phyloP scores from a whole-genome alignment of 2,113 vertebrate genomes.

The Procavia capensis region DNA sequence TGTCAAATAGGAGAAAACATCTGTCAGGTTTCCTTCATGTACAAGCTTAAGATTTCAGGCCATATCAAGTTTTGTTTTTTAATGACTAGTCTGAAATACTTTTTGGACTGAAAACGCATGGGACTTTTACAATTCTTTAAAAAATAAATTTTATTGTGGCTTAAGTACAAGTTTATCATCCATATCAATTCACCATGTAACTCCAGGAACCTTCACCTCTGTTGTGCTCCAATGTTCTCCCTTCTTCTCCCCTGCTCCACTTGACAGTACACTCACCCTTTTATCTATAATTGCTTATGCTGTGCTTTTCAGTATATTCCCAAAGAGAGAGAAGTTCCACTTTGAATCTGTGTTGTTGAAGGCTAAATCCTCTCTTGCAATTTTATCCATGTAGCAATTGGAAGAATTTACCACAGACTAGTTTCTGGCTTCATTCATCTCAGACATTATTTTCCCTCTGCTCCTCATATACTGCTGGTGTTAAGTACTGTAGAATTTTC shows the following conservation, averaged over 20 bases:
- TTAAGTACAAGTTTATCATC: no score
- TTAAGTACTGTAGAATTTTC: neutral
- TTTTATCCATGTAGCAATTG: neutral
- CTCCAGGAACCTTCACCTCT: no score
- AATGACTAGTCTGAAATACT: neutral
- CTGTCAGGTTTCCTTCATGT: neutral
- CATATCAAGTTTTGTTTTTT: constrained; percentile 11
- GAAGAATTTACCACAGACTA: neutral
- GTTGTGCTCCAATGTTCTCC: no score
- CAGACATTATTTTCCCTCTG: neutral
- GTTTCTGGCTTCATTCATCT: neutral
- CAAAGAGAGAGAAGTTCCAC: neutral
- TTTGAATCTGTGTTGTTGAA: neutral
- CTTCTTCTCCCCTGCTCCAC: no score
- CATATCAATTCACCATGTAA: no score
- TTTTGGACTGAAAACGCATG: constrained; percentile 13
- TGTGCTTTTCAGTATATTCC: neutral
- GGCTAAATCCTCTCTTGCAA: neutral
- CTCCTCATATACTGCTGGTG: neutral
- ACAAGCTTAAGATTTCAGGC: neutral
- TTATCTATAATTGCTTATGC: neutral
- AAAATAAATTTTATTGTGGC: no score
- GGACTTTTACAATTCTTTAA: neutral
- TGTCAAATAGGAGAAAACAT: constrained; percentile 3
- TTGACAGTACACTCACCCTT: no score